Percentiles rank a stretch among this genome's conserved stretches.
Evolutionary conservation across 2,113 vertebrate genomes (phyloP).

Genomic region (Gadus chalcogrammus): DNA sequence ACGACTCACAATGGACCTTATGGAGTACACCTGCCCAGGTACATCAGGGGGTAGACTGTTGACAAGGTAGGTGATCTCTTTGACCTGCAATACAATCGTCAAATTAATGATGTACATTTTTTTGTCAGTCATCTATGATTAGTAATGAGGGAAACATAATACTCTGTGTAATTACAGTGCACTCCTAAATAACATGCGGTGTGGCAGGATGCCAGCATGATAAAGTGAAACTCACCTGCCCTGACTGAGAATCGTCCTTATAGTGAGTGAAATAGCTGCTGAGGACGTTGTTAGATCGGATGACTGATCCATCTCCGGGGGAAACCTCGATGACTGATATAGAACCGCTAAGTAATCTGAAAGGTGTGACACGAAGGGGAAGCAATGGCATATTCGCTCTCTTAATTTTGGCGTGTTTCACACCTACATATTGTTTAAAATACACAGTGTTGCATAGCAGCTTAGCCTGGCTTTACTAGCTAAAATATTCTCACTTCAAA

Average conservation of each 20-base stretch:
- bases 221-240: conserved; percentile 33
- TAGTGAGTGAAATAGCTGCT: conserved; percentile 80
- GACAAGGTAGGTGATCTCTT: conserved; percentile 64
- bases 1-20: conserved; percentile 54
- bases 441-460: too few species aligned
- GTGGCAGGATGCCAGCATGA: not conserved
- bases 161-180: not conserved
- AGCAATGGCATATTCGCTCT: not conserved
- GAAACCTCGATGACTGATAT: conserved; percentile 78
- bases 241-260: conserved; percentile 44
- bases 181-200: not conserved
- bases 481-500: too few species aligned
- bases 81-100: conserved; percentile 39
- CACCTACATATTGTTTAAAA: too few species aligned
- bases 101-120: not conserved
- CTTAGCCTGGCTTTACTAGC: not conserved
- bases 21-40: conserved; percentile 62
- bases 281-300: conserved; percentile 79
- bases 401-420: too few species aligned
- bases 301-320: conserved; percentile 85
- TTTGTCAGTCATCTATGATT: not conserved
- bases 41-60: conserved; percentile 70
- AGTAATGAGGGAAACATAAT: not conserved
- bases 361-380: conserved; percentile 1
- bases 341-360: conserved; percentile 69